These are phyloP conservation scores for Epicampocera succincta DNA, from an alignment of 2,888 invertebrate genomes.

Conservation along the genomic window DNA sequence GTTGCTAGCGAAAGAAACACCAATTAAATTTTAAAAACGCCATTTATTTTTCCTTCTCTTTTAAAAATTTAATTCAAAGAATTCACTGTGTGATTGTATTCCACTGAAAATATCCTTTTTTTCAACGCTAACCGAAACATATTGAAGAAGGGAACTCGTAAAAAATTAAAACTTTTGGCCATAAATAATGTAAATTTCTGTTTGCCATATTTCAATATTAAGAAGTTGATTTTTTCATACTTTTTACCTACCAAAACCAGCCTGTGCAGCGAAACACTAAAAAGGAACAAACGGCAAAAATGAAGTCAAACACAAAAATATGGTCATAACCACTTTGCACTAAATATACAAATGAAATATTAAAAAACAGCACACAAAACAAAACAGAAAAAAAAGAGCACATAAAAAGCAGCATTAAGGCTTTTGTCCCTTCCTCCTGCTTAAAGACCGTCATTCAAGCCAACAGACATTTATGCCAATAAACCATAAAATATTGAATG, in stretches of 20 bases:
- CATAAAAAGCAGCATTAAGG: slow-evolving; percentile 13
- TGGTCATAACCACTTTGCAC: slow-evolving; percentile 22
- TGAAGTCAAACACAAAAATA: not conserved
- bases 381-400: not conserved
- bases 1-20: not conserved
- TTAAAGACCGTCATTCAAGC: slow-evolving; percentile 21
- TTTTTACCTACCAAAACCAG: slow-evolving; percentile 2
- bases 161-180: slow-evolving; percentile 33
- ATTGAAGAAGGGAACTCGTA: not conserved
- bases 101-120: not conserved
- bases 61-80: not conserved
- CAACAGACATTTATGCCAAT: slow-evolving; percentile 58
- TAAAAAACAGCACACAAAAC: slow-evolving; percentile 1
- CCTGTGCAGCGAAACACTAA: too few species aligned
- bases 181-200: slow-evolving; percentile 57
- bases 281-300: not conserved
- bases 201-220: slow-evolving; percentile 29
- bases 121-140: not conserved
- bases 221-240: not conserved
- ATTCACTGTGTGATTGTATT: not conserved
- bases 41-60: slow-evolving; percentile 9
- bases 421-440: slow-evolving; percentile 16
- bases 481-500: slow-evolving; percentile 64
- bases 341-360: slow-evolving; percentile 28
- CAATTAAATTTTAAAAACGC: slow-evolving; percentile 30